Evolutionary conservation across 2,113 vertebrate genomes (phyloP), one percentile per base, ranked within the genome.

Genomic region (Mobula hypostoma): DNA sequence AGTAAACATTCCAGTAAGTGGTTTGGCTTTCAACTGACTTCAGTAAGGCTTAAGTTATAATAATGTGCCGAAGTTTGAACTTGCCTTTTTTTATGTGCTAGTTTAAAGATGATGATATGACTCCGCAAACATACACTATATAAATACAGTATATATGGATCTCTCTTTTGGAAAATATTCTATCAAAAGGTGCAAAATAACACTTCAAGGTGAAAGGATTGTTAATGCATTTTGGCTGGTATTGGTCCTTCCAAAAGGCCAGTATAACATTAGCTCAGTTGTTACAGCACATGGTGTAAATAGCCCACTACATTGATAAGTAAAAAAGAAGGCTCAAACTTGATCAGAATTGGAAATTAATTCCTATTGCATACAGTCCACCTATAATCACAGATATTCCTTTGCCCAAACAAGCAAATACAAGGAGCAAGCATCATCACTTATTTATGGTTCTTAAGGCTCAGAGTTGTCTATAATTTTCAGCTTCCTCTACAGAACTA

Each of bases 31-130:
- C 66, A 48, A 24, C 68, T 74, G 66, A 74, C 24, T 93, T 93
- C 70, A 93, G 56, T 93, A 93, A 93, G 91, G 91, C 91, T 56
- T 72, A 74, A 93, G 68, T 93, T 72, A 68, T 29, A 74, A 93
- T 40, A 74, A 74, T 29, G 40, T 92, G 21, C 91, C 74, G 91
- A 36, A 93, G 24, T 93, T 93, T 32, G 40, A 74, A 93, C 36
- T 17, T 12, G 91, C 27, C 70, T 56, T 74, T 72, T 36, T 93
- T 72, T 74, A 8, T 74, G 68, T 93, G 91, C 91, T 93, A 48
- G 68, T 40, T 93, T 48, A 72, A 74, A 93, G 68, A 74, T 36
- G 5, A 32, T 74, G 19, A 7, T 70, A 74, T 21, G 72, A 48
- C 19, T 72, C 74, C 70, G 68, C 70, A 74, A 93, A 93, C 90